These are phyloP conservation scores for Leptinotarsa defecta DNA, from an alignment of 1,140 invertebrate species.

Conservation along the genomic window DNA sequence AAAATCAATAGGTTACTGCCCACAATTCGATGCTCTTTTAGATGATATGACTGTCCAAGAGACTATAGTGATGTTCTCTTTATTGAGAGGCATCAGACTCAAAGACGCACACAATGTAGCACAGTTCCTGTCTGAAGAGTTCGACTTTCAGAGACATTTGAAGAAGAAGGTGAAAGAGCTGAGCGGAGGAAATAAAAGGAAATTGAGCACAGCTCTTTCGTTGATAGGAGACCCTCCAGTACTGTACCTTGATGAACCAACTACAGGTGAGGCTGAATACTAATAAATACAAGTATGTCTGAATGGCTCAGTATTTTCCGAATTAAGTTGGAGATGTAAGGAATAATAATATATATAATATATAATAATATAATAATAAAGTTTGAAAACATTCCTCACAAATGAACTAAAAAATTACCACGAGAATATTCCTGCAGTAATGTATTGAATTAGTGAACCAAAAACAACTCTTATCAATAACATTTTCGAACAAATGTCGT, in stretches of 20 bases:
- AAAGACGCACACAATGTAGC: conserved; percentile 54
- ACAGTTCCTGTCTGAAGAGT: conserved; percentile 54
- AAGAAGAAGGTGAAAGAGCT: conserved; percentile 66
- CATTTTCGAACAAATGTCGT: too few species aligned
- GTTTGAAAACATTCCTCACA: too few species aligned
- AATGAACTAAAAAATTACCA: too few species aligned
- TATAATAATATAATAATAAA: too few species aligned
- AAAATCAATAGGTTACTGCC: conserved; percentile 76
- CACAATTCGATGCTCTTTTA: conserved; percentile 83
- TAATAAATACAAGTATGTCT: too few species aligned
- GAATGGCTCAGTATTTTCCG: too few species aligned
- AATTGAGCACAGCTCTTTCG: conserved; percentile 91
- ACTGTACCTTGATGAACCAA: conserved; percentile 86
- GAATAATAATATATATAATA: too few species aligned
- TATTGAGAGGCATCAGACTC: conserved; percentile 71
- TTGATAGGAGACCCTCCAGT: conserved; percentile 88
- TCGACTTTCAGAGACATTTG: conserved; percentile 61
- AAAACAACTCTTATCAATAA: too few species aligned
- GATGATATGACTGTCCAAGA: conserved; percentile 80
- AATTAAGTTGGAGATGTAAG: too few species aligned
- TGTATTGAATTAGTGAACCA: too few species aligned
- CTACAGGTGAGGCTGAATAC: conserved; percentile 60
- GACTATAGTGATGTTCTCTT: conserved; percentile 74
- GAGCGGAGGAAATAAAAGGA: conserved; percentile 94
- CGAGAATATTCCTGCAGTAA: too few species aligned